These are phyloP conservation scores for Tetragonula carbonaria DNA, from an alignment of 2,888 invertebrate genomes.

Conservation along the genomic window DNA sequence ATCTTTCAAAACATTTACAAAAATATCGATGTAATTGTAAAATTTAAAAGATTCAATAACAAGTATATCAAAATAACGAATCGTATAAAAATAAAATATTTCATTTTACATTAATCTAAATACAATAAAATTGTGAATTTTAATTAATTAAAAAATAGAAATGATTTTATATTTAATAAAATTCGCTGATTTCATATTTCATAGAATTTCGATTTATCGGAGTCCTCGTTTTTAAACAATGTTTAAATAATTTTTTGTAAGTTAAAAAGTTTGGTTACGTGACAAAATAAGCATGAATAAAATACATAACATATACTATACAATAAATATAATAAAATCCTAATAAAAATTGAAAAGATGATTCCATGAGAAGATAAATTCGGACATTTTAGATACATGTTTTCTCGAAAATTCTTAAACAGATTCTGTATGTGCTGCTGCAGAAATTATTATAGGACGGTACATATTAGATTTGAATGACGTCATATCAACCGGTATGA, in stretches of 20 bases:
- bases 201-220: not conserved
- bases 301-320: not conserved
- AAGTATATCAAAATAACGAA: not conserved
- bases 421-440: not conserved
- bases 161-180: not conserved
- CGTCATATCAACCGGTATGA: slow-evolving; percentile 42
- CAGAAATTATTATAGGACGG: not conserved
- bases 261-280: not conserved
- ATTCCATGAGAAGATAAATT: not conserved
- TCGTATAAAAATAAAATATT: not conserved
- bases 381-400: not conserved
- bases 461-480: slow-evolving; percentile 4
- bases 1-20: not conserved
- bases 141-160: not conserved
- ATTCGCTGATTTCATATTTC: not conserved
- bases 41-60: not conserved
- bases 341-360: not conserved
- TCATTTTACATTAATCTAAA: not conserved
- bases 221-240: not conserved
- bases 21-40: not conserved
- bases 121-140: too few species aligned
- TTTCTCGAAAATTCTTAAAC: not conserved
- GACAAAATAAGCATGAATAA: not conserved
- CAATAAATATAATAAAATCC: slow-evolving; percentile 7
- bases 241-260: not conserved